Conservation (phyloP, 2,797 vertebrate genomes). For the Oreonectes daqikongensis region DNA sequence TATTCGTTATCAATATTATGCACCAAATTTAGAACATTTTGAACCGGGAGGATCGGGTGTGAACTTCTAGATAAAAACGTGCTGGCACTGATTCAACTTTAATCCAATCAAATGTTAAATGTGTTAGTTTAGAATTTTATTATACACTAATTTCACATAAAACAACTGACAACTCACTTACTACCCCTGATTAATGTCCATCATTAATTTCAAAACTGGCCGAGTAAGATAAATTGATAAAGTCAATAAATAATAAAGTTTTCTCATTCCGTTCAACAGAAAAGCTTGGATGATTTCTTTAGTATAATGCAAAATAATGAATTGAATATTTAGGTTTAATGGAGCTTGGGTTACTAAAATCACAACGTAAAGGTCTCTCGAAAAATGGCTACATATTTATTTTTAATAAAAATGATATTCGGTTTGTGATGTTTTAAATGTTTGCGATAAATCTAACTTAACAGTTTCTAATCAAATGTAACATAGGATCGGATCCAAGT, state of each 20-base stretch:
- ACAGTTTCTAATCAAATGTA: neutral
- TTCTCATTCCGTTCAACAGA: no score
- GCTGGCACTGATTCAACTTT: neutral
- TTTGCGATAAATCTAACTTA: neutral
- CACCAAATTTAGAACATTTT: slow-evolving; percentile 25
- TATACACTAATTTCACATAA: neutral
- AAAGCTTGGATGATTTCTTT: no score
- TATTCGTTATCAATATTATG: neutral
- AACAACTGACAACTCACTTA: neutral
- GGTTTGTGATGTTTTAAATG: neutral
- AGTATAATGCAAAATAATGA: neutral
- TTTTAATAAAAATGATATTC: neutral
- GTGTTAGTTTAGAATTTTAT: neutral
- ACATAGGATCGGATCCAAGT: neutral
- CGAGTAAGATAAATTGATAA: neutral
- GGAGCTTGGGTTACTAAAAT: neutral
- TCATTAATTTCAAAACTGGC: neutral
- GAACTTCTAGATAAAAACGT: slow-evolving; percentile 34
- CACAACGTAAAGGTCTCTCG: neutral
- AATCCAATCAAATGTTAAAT: neutral
- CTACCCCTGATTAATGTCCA: neutral
- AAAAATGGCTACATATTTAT: neutral
- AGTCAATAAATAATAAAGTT: neutral
- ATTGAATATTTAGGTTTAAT: neutral
- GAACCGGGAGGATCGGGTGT: slow-evolving; percentile 37